These are phyloP conservation scores for Spilarctia lutea DNA, from an alignment of 2,888 invertebrate species.

Conservation along the genomic window DNA sequence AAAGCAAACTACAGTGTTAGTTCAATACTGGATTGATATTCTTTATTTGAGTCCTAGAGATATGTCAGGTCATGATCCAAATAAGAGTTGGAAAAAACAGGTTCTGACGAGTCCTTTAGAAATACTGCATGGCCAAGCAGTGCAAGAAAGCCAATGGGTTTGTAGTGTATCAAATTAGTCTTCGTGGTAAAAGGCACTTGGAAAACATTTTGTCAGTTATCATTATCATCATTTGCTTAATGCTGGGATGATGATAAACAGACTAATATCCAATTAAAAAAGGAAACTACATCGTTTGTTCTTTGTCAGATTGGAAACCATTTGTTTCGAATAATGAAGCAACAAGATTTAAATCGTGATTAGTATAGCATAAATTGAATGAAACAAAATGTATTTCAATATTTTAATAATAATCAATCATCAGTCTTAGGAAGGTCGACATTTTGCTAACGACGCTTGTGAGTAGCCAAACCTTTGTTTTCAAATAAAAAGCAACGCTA, in stretches of 20 bases:
- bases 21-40: neutral
- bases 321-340: neutral
- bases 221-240: too few relatives aligned
- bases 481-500: constrained; percentile 29
- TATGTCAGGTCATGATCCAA: neutral
- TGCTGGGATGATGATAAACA: too few relatives aligned
- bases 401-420: constrained; percentile 55
- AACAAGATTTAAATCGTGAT: neutral
- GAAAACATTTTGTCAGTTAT: too few relatives aligned
- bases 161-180: neutral
- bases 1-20: neutral
- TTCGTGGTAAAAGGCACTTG: too few relatives aligned
- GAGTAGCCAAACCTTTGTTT: constrained; percentile 28
- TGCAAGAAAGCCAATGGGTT: neutral
- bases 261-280: neutral
- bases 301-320: neutral
- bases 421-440: constrained; percentile 56
- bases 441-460: constrained; percentile 62
- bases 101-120: neutral
- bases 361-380: neutral
- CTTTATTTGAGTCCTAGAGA: neutral
- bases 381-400: constrained; percentile 30
- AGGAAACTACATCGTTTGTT: too few relatives aligned
- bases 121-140: neutral
- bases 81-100: neutral